Base-by-base conservation (phyloP, 2,797 vertebrate species). In the Chromis chromis region DNA sequence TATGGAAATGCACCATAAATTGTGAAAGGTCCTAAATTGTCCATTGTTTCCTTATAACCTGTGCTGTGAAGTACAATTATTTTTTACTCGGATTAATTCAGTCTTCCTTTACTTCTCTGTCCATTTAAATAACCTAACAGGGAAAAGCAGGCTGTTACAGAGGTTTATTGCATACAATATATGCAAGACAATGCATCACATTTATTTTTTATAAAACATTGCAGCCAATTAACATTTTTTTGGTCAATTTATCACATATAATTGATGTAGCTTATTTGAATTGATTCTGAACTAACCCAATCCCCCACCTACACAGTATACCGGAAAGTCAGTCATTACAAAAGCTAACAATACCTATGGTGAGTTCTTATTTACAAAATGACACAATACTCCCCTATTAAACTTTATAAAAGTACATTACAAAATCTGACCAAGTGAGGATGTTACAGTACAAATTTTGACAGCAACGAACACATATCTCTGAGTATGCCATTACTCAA, bases 141-240 rank as follows among this genome's bases (percentile, higher is more conserved):
- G 19, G 42, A 62, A 39, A 72, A 54, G 8, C 10, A 44, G 46
- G 17, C 3, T 40, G 6, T 40, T 33, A 4, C 2, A 71, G 17
- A 53, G 17, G 4, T 78, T 77, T 81, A 84, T 72, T 83, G 28
- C 49, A 81, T 40, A 65, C n/a, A 69, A 60, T 31, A 39, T 68
- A 73, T 76, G 52, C 50, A 83, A 31, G 2, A 64, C 40, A 74
- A 16, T 16, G 6, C 21, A 72, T 39, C 13, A 14, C 1, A 4
- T 74, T 65, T 24, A 54, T 39, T 17, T 59, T 19, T 42, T 33
- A 39, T 21, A 39, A 83, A 85, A 88, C 19, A 60, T 53, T 21
- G 66, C 63, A 44, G 4, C 11, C 36, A 40, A 36, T 27, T 22
- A 27, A 48, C 22, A 46, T 46, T 46, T 2, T 54, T 60, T 46